A percentile compares a stretch with the other conserved stretches of the same genome.
Evolutionary conservation across 2,888 invertebrate species (phyloP).

Genomic region (Unio pictorum): DNA sequence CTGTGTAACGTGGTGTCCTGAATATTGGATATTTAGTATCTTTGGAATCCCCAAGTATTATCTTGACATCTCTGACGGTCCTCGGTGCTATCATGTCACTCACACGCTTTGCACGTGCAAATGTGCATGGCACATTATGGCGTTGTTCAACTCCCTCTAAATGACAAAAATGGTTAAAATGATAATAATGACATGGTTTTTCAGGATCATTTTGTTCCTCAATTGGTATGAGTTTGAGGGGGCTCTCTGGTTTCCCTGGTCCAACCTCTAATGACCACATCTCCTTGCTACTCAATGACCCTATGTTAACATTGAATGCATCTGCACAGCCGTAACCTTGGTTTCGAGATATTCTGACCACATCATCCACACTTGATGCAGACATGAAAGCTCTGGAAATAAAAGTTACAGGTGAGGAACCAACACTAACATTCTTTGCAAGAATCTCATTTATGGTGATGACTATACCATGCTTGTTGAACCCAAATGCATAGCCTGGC

Average conservation of each 20-base stretch:
- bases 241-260: conserved; percentile 9
- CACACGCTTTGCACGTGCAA: conserved; percentile 11
- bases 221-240: neutral
- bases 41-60: conserved; percentile 35
- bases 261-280: conserved; percentile 46
- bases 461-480: conserved; percentile 20
- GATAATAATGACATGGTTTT: conserved; percentile 27
- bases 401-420: conserved; percentile 21
- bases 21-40: conserved; percentile 37
- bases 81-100: conserved; percentile 22
- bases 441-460: conserved; percentile 39
- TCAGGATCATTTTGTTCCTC: conserved; percentile 4
- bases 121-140: conserved; percentile 12
- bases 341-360: conserved; percentile 20
- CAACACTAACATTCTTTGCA: conserved; percentile 12
- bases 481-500: conserved; percentile 15
- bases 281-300: conserved; percentile 14
- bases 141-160: conserved; percentile 18
- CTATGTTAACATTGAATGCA: conserved; percentile 46
- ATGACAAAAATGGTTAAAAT: conserved; percentile 36
- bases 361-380: conserved; percentile 31
- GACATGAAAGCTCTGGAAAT: conserved; percentile 37
- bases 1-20: conserved; percentile 25
- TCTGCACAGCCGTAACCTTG: conserved; percentile 35
- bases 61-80: conserved; percentile 19